Evolutionary conservation across 2,113 vertebrate genomes (phyloP), one percentile per base, ranked within the genome.

Genomic region (Eurypyga helias): DNA sequence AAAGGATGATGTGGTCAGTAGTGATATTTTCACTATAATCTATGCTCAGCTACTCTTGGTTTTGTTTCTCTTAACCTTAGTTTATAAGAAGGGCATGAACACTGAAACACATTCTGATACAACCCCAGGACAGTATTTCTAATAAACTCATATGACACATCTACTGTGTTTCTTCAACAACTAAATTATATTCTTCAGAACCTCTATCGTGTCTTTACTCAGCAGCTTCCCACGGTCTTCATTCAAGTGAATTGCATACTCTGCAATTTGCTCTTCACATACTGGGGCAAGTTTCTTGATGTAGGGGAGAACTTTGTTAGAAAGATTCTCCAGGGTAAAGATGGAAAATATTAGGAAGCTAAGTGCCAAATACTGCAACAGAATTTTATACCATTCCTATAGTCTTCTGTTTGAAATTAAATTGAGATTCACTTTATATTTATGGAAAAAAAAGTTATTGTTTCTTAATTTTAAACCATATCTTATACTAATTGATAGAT

Each of bases 361-460:
- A 21, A 24, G 3, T 67, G 7, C 1, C 0, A 70, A 34, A 52
- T 48, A 21, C 2, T 67, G 12, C 70, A 62, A 41, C 2, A 38
- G 13, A 38, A 6, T 45, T 83, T 58, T 73, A 21, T 77, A 34
- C n/a, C 11, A 15, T 67, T 83, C 36, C 9, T 41, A 0, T 24
- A 5, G 11, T 83, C 25, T 75, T 87, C 26, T 38, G 13, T 10
- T 69, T 85, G 20, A 87, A 67, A 65, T 89, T 1, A 81, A 84
- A 75, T 51, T 9, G 0, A 11, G 10, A 81, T 83, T 88, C 60
- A 73, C 14, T 36, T 87, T 65, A 2, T 34, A 20, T n/a, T 66
- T 89, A 2, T 29, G 5, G 10, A 5, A 33, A 46, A 54, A 52
- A 19, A 13, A 15, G 2, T 13, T 92, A n/a, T 34, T 16, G 67